Base-by-base conservation (phyloP, 2,113 vertebrate species). In the human region DNA sequence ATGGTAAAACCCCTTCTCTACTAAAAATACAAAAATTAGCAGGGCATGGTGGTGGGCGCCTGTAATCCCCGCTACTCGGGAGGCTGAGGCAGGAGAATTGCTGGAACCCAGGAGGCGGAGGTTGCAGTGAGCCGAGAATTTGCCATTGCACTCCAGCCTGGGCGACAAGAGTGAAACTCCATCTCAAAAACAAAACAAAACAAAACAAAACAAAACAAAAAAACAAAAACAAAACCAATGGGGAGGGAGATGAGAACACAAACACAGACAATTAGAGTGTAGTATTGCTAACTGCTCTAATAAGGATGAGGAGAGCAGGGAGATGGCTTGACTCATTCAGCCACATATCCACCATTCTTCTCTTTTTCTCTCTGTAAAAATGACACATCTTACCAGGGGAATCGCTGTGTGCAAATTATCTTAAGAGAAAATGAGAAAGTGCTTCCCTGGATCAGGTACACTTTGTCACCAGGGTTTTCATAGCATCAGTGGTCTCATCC, bases 21-120 rank as follows among this genome's bases (percentile, higher is more conserved):
- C 61, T 64, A 64, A 64, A 64, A 64, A 64, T 64, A 64, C 61
- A 32, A 64, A 30, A 32, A 6, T 64, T 64, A 64, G 27, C 27
- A 14, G 27, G 61, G 27, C 2, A 2, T 64, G 27, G 61, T 6
- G 5, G 61, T 5, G 5, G 61, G 5, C 0, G 2, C 61, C 27
- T 64, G 30, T 64, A 64, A 64, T 64, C 61, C 61, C 61, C 14
- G 27, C 27, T 64, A 64, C 27, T 64, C 61, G 30, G 27, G 61
- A 32, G 61, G 61, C 27, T 64, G 61, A 64, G 61, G 61, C 61
- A 64, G 61, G 27, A 64, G 12, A 30, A 64, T 32, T 6, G 30
- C 12, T 32, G 61, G 61, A 64, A 64, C 27, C 27, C 13, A 11
- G 12, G 27, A 64, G 61, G 61, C 61, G 2, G 27, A 64, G 5